Evolutionary conservation across 2,113 vertebrate genomes (phyloP), one percentile per base, ranked within the genome.

Genomic region (Megaleporinus macrocephalus): DNA sequence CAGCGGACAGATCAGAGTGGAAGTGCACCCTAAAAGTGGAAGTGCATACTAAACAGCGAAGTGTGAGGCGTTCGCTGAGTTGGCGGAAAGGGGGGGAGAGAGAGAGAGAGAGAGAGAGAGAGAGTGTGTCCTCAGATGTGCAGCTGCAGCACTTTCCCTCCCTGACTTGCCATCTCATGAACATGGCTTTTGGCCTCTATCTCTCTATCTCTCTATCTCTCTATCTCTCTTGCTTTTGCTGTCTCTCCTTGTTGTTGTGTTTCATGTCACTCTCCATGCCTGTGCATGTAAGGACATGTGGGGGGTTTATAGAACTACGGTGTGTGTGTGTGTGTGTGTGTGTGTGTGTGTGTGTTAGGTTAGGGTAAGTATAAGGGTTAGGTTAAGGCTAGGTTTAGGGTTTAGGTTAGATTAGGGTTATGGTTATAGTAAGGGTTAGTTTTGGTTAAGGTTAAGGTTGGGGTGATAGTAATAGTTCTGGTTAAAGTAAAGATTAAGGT

Each of bases 111-210:
- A 47, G 30, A 36, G 29, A 57, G 15, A 6, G 20, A 53, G 24
- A 57, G 33, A 70, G 26, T 69, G n/a, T 61, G 53, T 83, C 69
- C 15, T 2, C 73, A 86, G 90, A 89, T 83, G 78, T 90, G 91
- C 90, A 90, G 86, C 86, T 90, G 87, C 89, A 91, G 89, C 87
- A 85, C 73, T 89, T 84, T 80, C 73, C 66, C 69, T 51, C 29
- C 83, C 85, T 86, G 87, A 86, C 87, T 83, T 55, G 84, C 83
- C 86, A 81, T 76, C 87, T 88, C 73, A 68, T 13, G 36, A 41
- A 30, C 12, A 24, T 55, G 61, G 49, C 30, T 73, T 65, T 53
- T 11, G 26, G 24, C 0, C 53, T 27, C 33, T 61, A 30, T 61
- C n/a, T 36, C n/a, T 7, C 44, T 24, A 13, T 36, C 41, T 80